Conservation (phyloP, 2,888 invertebrate genomes). For the Drosophila setosimentum region DNA sequence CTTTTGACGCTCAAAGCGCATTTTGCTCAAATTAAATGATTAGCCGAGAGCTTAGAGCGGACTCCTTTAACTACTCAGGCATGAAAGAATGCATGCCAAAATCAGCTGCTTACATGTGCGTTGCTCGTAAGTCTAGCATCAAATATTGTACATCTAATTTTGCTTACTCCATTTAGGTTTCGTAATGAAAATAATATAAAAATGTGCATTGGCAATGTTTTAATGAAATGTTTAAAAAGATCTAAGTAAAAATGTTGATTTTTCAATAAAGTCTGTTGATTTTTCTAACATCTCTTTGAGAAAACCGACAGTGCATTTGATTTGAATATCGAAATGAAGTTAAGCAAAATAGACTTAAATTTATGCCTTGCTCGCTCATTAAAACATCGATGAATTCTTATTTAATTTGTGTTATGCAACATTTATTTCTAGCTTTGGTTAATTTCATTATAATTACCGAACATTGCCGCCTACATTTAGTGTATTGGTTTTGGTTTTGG, state of each 20-base stretch:
- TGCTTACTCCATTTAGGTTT: neutral
- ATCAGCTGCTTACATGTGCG: slow-evolving; percentile 11
- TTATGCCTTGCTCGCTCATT: neutral
- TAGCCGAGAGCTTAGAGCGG: slow-evolving; percentile 26
- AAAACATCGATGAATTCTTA: neutral
- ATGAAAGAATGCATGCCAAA: slow-evolving; percentile 13
- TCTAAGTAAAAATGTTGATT: neutral
- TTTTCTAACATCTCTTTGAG: neutral
- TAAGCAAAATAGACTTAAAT: neutral
- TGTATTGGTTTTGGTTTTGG: neutral
- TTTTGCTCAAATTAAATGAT: slow-evolving; percentile 53
- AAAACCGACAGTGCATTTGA: neutral
- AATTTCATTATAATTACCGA: slow-evolving; percentile 29
- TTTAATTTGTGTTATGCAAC: slow-evolving; percentile 1
- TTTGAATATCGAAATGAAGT: neutral
- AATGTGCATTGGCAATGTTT: neutral
- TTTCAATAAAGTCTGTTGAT: neutral
- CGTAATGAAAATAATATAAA: neutral
- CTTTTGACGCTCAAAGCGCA: slow-evolving; percentile 65
- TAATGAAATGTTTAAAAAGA: neutral
- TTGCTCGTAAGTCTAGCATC: neutral
- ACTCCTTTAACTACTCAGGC: slow-evolving; percentile 8
- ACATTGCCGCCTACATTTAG: slow-evolving; percentile 13
- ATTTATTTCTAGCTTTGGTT: slow-evolving; percentile 25
- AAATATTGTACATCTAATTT: no score